These are phyloP conservation scores for Ursus arctos DNA, from an alignment of 2,113 vertebrate species.

Conservation along the genomic window DNA sequence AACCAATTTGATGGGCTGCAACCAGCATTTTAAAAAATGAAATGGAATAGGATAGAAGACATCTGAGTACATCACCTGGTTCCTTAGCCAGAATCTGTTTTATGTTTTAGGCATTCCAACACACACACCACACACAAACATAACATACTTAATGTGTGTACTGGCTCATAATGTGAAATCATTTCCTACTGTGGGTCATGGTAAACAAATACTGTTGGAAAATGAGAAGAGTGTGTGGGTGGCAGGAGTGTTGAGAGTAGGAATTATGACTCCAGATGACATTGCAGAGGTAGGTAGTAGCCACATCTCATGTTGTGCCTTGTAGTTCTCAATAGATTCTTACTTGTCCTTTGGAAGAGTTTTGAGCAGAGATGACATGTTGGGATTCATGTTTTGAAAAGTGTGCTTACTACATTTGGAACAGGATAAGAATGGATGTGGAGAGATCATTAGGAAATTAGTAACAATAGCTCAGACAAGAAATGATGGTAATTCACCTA, in stretches of 20 bases:
- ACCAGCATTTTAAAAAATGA: conserved; percentile 2
- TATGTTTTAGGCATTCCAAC: background rate
- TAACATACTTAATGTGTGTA: background rate
- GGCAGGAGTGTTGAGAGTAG: background rate
- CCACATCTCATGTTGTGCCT: conserved; percentile 12
- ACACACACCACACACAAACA: background rate
- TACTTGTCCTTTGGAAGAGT: conserved; percentile 5
- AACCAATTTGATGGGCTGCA: background rate
- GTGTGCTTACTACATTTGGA: background rate
- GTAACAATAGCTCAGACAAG: background rate
- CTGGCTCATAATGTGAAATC: background rate
- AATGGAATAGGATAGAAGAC: conserved; percentile 1
- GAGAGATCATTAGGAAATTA: conserved; percentile 43
- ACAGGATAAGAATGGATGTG: background rate
- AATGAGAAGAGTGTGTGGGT: conserved; percentile 10
- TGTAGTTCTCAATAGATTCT: background rate
- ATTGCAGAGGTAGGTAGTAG: background rate
- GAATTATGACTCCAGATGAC: background rate
- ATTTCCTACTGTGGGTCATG: background rate
- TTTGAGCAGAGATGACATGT: conserved; percentile 40
- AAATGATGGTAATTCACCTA: background rate
- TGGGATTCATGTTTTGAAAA: conserved; percentile 43
- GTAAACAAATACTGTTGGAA: conserved; percentile 21
- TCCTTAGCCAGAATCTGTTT: conserved; percentile 32
- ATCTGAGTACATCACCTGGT: background rate